Percentiles rank a stretch among this genome's conserved stretches.
phyloP scores from a whole-genome alignment of 2,888 invertebrate species.

The Eupithecia insigniata region DNA sequence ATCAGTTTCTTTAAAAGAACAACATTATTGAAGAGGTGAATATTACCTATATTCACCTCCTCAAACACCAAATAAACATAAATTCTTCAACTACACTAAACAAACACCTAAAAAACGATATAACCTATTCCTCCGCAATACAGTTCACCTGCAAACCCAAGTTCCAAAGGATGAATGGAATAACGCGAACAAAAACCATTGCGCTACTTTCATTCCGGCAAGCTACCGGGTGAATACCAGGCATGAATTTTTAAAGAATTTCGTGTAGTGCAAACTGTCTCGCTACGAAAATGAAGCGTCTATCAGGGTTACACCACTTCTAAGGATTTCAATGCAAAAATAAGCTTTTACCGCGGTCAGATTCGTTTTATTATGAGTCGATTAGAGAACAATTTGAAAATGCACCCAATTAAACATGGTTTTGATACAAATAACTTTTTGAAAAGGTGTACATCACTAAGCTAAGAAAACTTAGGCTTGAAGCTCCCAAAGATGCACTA shows the following conservation, averaged over 20 bases:
- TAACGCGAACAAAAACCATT: slow-evolving; percentile 45
- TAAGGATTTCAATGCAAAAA: neutral
- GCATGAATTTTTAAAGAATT: slow-evolving; percentile 65
- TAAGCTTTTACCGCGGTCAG: neutral
- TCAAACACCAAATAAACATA: slow-evolving; percentile 19
- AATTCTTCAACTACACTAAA: neutral
- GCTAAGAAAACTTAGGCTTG: too few species aligned
- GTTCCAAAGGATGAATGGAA: slow-evolving; percentile 38
- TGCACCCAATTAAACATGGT: neutral
- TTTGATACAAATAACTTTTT: neutral
- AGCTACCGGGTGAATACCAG: slow-evolving; percentile 57
- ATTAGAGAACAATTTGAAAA: neutral
- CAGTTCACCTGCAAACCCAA: slow-evolving; percentile 24
- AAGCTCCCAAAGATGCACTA: neutral
- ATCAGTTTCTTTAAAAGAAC: neutral
- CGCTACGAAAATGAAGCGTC: slow-evolving; percentile 59
- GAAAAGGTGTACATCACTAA: too few species aligned
- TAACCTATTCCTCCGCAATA: slow-evolving; percentile 21
- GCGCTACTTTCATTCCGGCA: slow-evolving; percentile 48
- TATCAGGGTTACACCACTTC: slow-evolving; percentile 19
- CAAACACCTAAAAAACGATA: neutral
- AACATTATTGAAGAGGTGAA: too few species aligned
- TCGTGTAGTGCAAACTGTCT: slow-evolving; percentile 62
- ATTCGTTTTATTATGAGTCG: neutral
- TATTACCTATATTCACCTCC: slow-evolving; percentile 1